Evolutionary conservation across 2,888 invertebrate species (phyloP).

Genomic region (Podotricha telesiphe): DNA sequence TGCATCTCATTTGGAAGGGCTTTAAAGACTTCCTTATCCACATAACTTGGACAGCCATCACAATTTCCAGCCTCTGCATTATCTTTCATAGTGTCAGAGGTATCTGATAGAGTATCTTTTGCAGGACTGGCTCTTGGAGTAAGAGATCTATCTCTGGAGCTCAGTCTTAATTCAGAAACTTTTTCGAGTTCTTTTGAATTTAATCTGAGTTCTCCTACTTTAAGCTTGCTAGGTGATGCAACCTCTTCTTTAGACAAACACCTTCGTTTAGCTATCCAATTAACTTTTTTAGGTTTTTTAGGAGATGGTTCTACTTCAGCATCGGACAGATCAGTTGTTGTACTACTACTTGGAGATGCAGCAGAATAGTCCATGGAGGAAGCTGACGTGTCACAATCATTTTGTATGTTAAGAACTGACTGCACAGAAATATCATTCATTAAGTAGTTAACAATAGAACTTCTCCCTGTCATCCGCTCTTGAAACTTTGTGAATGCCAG

Average conservation of each 20-base stretch:
- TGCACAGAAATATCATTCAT: conserved; percentile 91
- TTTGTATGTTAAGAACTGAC: conserved; percentile 87
- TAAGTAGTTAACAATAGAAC: conserved; percentile 89
- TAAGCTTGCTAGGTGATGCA: conserved; percentile 87
- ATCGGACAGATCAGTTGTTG: conserved; percentile 85
- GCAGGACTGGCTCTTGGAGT: conserved; percentile 78
- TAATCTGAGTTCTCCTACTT: conserved; percentile 86
- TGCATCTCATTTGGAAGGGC: conserved; percentile 89
- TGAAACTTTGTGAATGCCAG: conserved; percentile 92
- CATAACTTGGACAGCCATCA: conserved; percentile 86
- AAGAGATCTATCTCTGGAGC: conserved; percentile 73
- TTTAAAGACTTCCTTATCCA: conserved; percentile 87
- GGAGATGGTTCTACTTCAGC: conserved; percentile 89
- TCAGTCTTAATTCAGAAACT: conserved; percentile 75
- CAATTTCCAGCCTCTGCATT: conserved; percentile 66
- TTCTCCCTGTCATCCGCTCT: conserved; percentile 86
- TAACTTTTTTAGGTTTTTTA: conserved; percentile 86
- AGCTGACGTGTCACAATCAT: conserved; percentile 77
- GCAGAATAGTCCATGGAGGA: conserved; percentile 79
- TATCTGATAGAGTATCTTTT: conserved; percentile 71
- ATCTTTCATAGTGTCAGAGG: conserved; percentile 72
- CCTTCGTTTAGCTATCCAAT: conserved; percentile 78
- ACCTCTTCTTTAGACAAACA: conserved; percentile 80
- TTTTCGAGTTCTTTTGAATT: conserved; percentile 86
- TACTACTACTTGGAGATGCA: conserved; percentile 76